phyloP scores from a whole-genome alignment of 1,140 invertebrate genomes.

The Danaus plexippus region DNA sequence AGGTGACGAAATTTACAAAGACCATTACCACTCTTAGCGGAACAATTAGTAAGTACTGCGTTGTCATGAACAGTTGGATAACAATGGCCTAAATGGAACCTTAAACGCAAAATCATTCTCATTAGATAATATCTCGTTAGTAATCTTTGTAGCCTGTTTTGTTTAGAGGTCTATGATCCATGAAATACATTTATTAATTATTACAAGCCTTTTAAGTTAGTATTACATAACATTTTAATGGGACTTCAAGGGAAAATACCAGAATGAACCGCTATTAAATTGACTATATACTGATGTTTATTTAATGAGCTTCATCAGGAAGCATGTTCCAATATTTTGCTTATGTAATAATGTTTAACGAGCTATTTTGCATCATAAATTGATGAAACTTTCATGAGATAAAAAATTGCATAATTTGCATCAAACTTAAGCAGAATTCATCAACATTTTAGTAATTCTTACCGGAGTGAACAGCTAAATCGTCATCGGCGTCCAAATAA shows the following conservation, averaged over 20 bases:
- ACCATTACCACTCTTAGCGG: slow-evolving; percentile 9
- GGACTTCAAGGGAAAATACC: no score
- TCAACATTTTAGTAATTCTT: slow-evolving; percentile 30
- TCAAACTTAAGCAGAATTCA: background rate
- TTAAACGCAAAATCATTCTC: slow-evolving; percentile 14
- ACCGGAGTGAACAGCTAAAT: slow-evolving; percentile 78
- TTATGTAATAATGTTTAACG: slow-evolving; percentile 12
- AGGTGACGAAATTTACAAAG: no score
- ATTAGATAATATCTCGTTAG: slow-evolving; percentile 8
- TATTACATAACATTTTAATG: no score
- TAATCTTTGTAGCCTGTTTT: background rate
- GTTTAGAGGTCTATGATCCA: no score
- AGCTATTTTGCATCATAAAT: slow-evolving; percentile 15
- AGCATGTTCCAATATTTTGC: slow-evolving; percentile 9
- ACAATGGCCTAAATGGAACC: slow-evolving; percentile 8
- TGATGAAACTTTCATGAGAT: slow-evolving; percentile 8
- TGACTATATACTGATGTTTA: slow-evolving; percentile 10
- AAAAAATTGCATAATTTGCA: slow-evolving; percentile 3
- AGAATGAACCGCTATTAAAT: no score
- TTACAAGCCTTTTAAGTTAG: no score
- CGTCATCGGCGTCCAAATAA: slow-evolving; percentile 72
- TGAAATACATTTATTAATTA: no score
- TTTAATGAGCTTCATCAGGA: slow-evolving; percentile 13
- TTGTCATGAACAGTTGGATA: slow-evolving; percentile 11
- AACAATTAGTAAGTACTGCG: slow-evolving; percentile 10